Conservation (phyloP, 2,888 invertebrate species). For the Papilio protenor region DNA sequence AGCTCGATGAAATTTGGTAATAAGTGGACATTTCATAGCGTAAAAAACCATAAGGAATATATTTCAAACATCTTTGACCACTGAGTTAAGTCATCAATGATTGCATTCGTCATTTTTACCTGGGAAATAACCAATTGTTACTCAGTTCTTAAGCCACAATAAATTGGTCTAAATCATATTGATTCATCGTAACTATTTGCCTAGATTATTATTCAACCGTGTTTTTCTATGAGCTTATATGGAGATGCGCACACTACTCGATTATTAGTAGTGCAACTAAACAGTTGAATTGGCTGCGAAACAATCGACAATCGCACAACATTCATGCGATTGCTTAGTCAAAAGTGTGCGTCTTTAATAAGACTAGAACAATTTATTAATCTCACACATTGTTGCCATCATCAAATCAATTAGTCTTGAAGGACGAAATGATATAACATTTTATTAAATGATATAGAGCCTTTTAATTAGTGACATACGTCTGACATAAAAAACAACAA, state of each 20-base stretch:
- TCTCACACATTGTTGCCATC: neutral
- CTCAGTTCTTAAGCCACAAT: neutral
- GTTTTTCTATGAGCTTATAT: too few relatives aligned
- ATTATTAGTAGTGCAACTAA: too few relatives aligned
- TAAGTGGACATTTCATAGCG: too few relatives aligned
- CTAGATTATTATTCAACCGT: too few relatives aligned
- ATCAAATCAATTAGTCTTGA: neutral
- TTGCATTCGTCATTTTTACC: neutral
- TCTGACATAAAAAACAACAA: neutral
- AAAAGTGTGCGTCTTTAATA: too few relatives aligned
- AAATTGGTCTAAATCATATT: neutral
- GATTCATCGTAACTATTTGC: too few relatives aligned
- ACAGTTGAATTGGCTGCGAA: too few relatives aligned
- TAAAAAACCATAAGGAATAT: too few relatives aligned
- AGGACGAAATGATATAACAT: constrained; percentile 9
- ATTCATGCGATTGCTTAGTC: too few relatives aligned
- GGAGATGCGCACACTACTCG: too few relatives aligned
- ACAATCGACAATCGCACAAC: too few relatives aligned
- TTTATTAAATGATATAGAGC: neutral
- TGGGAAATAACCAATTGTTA: neutral
- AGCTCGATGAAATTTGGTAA: too few relatives aligned
- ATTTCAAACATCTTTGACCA: neutral
- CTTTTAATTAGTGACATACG: neutral
- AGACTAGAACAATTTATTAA: neutral
- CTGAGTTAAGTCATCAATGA: neutral